These are phyloP conservation scores for Saxidomus purpurata DNA, from an alignment of 1,140 invertebrate species.

Conservation along the genomic window DNA sequence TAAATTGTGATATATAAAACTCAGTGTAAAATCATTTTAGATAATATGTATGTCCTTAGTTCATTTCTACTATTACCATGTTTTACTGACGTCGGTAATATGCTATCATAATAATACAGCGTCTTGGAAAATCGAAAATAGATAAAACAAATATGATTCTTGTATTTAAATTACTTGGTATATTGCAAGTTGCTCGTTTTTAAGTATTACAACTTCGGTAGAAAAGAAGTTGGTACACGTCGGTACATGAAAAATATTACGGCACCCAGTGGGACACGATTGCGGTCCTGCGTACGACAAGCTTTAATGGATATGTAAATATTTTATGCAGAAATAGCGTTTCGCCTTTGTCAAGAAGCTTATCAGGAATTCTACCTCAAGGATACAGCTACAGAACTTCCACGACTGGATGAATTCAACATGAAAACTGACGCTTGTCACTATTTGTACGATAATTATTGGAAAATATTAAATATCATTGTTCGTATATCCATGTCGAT, in stretches of 20 bases:
- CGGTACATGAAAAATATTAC: neutral
- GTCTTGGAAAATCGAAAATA: no score
- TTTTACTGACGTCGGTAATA: no score
- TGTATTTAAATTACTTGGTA: no score
- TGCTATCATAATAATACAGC: no score
- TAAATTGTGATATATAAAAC: no score
- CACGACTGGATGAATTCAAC: neutral
- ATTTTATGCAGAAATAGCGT: neutral
- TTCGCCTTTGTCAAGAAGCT: neutral
- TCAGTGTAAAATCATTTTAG: no score
- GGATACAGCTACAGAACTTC: neutral
- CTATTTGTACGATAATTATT: neutral
- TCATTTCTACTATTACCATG: no score
- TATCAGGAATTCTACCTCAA: constrained; percentile 5
- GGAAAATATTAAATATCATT: neutral
- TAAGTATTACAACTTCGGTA: no score
- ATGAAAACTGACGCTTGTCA: constrained; percentile 3
- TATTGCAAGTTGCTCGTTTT: no score
- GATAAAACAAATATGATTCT: no score
- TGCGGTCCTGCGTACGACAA: neutral
- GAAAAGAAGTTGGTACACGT: no score
- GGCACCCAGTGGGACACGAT: neutral
- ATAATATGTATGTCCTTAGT: no score
- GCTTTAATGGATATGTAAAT: neutral
- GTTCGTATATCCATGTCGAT: neutral